These are phyloP conservation scores for Phrynosoma blainvillii DNA, from an alignment of 2,113 vertebrate genomes.

Conservation along the genomic window DNA sequence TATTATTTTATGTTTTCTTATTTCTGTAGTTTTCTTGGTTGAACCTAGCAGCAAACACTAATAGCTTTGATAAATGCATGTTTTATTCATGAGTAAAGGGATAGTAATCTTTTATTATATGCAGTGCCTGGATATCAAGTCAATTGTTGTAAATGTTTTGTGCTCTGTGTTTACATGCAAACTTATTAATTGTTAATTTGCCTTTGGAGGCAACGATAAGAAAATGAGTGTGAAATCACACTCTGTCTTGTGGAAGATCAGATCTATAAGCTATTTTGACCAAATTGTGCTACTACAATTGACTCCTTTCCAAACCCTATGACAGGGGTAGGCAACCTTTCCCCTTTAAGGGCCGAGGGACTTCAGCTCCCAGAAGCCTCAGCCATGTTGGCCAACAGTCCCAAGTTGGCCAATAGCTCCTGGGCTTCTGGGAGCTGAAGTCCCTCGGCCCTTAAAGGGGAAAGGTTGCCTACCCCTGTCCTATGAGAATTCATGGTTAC, in stretches of 20 bases:
- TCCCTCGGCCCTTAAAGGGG: too few relatives aligned
- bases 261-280: conserved; percentile 38
- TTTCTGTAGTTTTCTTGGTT: neutral
- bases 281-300: conserved; percentile 39
- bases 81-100: neutral
- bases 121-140: neutral
- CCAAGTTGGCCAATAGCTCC: too few relatives aligned
- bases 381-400: too few relatives aligned
- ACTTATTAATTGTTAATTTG: conserved; percentile 9
- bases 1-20: neutral
- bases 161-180: conserved; percentile 12
- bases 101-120: neutral
- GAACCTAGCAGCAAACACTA: neutral
- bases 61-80: neutral
- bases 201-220: neutral
- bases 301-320: conserved; percentile 43
- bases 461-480: too few relatives aligned
- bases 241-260: conserved; percentile 31
- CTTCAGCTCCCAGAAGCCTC: too few relatives aligned
- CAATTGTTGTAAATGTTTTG: neutral
- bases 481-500: conserved; percentile 40
- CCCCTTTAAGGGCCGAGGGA: too few relatives aligned
- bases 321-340: too few relatives aligned
- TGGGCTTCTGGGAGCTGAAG: too few relatives aligned
- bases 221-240: conserved; percentile 30